Conservation (phyloP, 2,113 vertebrate genomes). For the Erinaceus europaeus region DNA sequence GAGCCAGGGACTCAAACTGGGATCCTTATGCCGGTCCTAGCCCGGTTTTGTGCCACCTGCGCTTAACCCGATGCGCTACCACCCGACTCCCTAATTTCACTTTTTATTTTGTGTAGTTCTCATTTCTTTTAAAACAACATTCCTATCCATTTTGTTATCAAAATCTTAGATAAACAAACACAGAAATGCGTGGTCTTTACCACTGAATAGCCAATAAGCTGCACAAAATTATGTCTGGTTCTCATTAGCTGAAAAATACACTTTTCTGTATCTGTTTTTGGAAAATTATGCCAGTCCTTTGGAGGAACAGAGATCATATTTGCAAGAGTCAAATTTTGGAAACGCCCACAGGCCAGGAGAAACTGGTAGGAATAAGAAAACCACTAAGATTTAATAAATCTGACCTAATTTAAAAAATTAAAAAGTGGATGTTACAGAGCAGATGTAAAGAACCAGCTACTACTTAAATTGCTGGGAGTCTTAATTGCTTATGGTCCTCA, state of each 20-base stretch:
- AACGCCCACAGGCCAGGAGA: slow-evolving; percentile 5
- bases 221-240: background rate
- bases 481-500: slow-evolving; percentile 48
- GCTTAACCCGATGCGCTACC: too few relatives aligned
- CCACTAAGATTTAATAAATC: slow-evolving; percentile 26
- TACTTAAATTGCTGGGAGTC: slow-evolving; percentile 33
- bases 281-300: background rate
- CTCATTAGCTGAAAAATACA: background rate
- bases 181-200: background rate
- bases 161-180: background rate
- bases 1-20: too few relatives aligned
- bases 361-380: slow-evolving; percentile 32
- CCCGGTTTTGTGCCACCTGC: too few relatives aligned
- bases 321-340: background rate
- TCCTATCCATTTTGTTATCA: slow-evolving; percentile 1
- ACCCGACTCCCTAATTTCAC: too few relatives aligned
- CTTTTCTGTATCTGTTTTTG: slow-evolving; percentile 9
- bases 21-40: too few relatives aligned
- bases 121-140: too few relatives aligned
- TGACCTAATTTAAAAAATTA: slow-evolving; percentile 38
- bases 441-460: slow-evolving; percentile 1
- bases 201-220: background rate
- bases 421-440: background rate
- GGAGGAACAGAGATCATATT: background rate
- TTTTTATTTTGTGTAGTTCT: background rate